phyloP scores from a whole-genome alignment of 2,797 vertebrate genomes.

The Aythya fuligula region DNA sequence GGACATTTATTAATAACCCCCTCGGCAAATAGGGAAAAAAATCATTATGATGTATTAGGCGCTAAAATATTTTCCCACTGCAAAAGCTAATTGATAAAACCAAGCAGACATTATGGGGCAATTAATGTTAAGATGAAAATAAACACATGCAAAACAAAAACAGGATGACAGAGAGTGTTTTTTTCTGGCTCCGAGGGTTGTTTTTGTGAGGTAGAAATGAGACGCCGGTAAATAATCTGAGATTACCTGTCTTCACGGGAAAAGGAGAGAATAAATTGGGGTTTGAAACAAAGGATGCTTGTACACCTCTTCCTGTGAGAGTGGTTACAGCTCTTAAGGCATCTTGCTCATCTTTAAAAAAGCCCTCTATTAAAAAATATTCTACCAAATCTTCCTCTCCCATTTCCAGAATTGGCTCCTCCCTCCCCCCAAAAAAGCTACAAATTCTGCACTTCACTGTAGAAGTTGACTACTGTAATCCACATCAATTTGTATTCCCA shows the following conservation, averaged over 20 bases:
- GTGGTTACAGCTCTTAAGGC: not conserved
- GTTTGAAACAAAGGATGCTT: slow-evolving; percentile 26
- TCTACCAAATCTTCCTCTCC: not conserved
- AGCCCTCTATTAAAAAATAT: not conserved
- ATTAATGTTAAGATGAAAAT: slow-evolving; percentile 75
- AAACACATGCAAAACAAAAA: slow-evolving; percentile 71
- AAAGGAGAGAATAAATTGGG: slow-evolving; percentile 7
- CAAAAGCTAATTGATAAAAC: slow-evolving; percentile 81
- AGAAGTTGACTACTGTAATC: not conserved
- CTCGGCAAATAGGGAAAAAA: slow-evolving; percentile 80
- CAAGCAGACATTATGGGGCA: slow-evolving; percentile 66
- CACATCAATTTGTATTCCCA: slow-evolving; percentile 2
- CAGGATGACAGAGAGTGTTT: not conserved
- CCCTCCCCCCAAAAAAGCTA: not conserved
- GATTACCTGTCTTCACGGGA: slow-evolving; percentile 18
- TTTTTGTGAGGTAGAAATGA: slow-evolving; percentile 30
- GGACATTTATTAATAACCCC: slow-evolving; percentile 84
- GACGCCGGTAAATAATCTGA: slow-evolving; percentile 47
- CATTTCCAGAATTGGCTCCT: not conserved
- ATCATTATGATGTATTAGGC: slow-evolving; percentile 80
- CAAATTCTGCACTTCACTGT: not conserved
- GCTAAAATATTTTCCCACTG: slow-evolving; percentile 77
- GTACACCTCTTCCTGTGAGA: slow-evolving; percentile 1
- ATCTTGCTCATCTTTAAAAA: not conserved
- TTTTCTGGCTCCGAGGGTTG: not conserved